Evolutionary conservation across 1,140 invertebrate genomes (phyloP), one percentile per base, ranked within the genome.

Genomic region (Anastrepha obliqua): DNA sequence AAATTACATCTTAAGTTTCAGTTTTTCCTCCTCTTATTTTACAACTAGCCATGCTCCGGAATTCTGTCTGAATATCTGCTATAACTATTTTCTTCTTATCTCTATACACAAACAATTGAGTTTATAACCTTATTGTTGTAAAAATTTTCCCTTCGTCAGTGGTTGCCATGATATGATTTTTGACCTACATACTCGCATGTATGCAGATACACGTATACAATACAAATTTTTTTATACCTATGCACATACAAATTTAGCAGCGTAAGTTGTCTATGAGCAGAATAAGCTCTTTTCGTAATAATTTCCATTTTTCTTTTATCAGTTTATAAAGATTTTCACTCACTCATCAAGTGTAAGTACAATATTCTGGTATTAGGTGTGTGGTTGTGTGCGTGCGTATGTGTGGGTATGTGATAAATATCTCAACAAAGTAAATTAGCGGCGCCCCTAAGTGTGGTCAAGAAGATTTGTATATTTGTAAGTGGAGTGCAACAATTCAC

Each of bases 141-240:
- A 74, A n/a, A 44, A 74, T 74, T 65, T 65, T 70, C 8, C 4
- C n/a, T 58, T n/a, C 44, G 3, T 81, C 55, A 11, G 7, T 15
- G n/a, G 17, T 55, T 29, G 44, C 44, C 47, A 29, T 81, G 74
- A 81, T 81, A 81, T 81, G 74, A 55, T 29, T 81, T 81, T 81
- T 81, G 60, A 62, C 60, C 60, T 62, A 62, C 60, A 29, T 42
- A 55, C 8, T n/a, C 15, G 60, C 15, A 17, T 62, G 60, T 1
- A 13, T 17, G 60, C 6, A 62, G 13, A 5, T 62, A 62, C 13
- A n/a, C 29, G 29, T 62, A 62, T 17, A 17, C 13, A 17, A 62
- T 13, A 62, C n/a, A 29, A 29, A 29, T 29, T 29, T 29, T 29
- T 29, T 29, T 29, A 29, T 29, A 29, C 29, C 29, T 29, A 29